phyloP scores from a whole-genome alignment of 2,888 invertebrate genomes.

The Hartigia nigra region DNA sequence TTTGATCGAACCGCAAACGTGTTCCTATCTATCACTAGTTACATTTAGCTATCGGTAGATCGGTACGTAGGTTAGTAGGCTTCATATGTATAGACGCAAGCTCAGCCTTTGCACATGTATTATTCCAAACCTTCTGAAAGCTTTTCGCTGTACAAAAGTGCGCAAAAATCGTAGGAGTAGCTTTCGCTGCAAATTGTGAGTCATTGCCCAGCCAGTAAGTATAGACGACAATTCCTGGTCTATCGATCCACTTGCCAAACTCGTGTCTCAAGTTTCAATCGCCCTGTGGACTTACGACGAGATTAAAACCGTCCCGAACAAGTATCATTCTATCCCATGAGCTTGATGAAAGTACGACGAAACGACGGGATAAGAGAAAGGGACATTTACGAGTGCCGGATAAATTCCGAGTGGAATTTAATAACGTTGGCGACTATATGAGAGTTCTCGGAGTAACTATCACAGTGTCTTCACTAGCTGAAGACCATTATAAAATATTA shows the following conservation, averaged over 20 bases:
- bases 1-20: slow-evolving; percentile 11
- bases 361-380: background rate
- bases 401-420: background rate
- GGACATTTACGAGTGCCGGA: background rate
- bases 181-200: slow-evolving; percentile 44
- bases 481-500: background rate
- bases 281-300: background rate
- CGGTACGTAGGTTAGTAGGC: background rate
- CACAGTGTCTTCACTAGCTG: background rate
- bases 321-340: background rate
- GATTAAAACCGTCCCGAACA: background rate
- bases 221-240: slow-evolving; percentile 23
- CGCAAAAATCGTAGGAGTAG: slow-evolving; percentile 28
- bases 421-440: background rate
- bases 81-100: slow-evolving; percentile 17
- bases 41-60: slow-evolving; percentile 12
- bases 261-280: background rate
- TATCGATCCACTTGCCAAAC: slow-evolving; percentile 27
- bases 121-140: slow-evolving; percentile 58
- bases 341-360: background rate
- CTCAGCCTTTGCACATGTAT: slow-evolving; percentile 49
- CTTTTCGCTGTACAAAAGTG: slow-evolving; percentile 59
- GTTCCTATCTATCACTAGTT: slow-evolving; percentile 31
- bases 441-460: background rate
- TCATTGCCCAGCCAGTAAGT: slow-evolving; percentile 36